A percentile compares a stretch with the other conserved stretches of the same genome.
Conservation (phyloP, 2,888 invertebrate genomes). For the Cryptocheilus praepositus region DNA sequence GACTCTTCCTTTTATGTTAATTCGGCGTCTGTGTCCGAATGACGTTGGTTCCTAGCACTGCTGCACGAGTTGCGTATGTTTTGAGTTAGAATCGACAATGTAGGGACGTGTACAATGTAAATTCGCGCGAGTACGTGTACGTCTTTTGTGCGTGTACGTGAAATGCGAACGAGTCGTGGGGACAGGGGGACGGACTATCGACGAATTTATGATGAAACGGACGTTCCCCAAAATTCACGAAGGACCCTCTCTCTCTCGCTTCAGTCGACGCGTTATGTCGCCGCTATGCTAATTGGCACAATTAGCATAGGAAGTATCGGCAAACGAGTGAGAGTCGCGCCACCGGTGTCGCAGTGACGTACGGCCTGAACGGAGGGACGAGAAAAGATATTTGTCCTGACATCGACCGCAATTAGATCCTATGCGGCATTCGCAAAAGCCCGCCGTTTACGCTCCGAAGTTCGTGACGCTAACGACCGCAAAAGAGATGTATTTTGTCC, state of each 20-base stretch:
- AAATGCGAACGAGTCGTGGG: background rate
- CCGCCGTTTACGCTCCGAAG: background rate
- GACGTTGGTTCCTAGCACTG: conserved; percentile 24
- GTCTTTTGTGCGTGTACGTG: conserved; percentile 5
- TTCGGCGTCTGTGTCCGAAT: conserved; percentile 53
- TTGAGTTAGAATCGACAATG: background rate
- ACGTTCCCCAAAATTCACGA: conserved; percentile 52
- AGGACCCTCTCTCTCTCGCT: conserved; percentile 7
- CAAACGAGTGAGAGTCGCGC: conserved; percentile 46
- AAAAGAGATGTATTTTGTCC: conserved; percentile 6
- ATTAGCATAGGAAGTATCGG: conserved; percentile 73
- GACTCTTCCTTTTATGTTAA: conserved; percentile 71
- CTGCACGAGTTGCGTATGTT: conserved; percentile 19
- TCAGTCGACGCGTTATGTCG: conserved; percentile 54
- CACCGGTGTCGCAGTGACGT: conserved; percentile 44
- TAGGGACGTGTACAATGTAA: conserved; percentile 39
- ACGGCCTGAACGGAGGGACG: conserved; percentile 48
- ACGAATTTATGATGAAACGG: conserved; percentile 73
- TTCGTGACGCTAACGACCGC: background rate
- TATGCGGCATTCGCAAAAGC: conserved; percentile 28
- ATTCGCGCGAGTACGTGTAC: conserved; percentile 41
- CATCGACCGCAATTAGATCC: conserved; percentile 65
- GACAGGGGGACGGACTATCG: conserved; percentile 60
- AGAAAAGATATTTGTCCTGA: conserved; percentile 63
- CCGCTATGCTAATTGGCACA: conserved; percentile 71